Evolutionary conservation across 2,113 vertebrate species (phyloP).

Genomic region (Pelvicachromis taeniatus): DNA sequence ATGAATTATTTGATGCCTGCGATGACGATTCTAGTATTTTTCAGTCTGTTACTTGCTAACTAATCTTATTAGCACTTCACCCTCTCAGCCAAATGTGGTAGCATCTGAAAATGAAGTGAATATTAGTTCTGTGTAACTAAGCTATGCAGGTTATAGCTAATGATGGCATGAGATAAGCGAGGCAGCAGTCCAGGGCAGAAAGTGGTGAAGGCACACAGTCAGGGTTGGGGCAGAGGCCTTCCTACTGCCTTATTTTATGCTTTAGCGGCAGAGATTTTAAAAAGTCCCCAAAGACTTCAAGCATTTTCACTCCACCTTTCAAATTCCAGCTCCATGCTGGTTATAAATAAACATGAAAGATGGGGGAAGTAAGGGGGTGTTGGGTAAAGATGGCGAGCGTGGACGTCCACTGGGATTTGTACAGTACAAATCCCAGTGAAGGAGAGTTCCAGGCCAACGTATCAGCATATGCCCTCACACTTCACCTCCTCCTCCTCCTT

Average conservation of each 20-base stretch:
- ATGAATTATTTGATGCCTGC: neutral
- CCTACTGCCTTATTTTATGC: neutral
- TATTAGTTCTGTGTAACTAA: neutral
- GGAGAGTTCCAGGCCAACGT: conserved; percentile 1
- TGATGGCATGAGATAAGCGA: neutral
- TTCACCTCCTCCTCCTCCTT: neutral
- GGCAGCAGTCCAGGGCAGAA: neutral
- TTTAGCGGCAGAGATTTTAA: conserved; percentile 22
- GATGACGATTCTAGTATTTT: neutral
- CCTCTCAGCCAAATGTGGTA: neutral
- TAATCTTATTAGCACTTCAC: neutral
- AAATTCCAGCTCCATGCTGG: neutral
- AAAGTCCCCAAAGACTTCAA: conserved; percentile 33
- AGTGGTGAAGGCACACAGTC: neutral
- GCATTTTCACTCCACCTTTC: conserved; percentile 21
- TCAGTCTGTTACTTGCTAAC: neutral
- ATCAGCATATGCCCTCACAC: neutral
- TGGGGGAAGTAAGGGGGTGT: neutral
- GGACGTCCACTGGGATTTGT: neutral
- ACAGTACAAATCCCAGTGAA: conserved; percentile 12
- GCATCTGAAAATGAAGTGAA: neutral
- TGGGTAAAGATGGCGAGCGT: neutral
- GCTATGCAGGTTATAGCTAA: neutral
- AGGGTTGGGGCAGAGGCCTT: neutral
- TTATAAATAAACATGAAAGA: conserved; percentile 46